phyloP scores from a whole-genome alignment of 2,113 vertebrate genomes.

The Melospiza melodia region DNA sequence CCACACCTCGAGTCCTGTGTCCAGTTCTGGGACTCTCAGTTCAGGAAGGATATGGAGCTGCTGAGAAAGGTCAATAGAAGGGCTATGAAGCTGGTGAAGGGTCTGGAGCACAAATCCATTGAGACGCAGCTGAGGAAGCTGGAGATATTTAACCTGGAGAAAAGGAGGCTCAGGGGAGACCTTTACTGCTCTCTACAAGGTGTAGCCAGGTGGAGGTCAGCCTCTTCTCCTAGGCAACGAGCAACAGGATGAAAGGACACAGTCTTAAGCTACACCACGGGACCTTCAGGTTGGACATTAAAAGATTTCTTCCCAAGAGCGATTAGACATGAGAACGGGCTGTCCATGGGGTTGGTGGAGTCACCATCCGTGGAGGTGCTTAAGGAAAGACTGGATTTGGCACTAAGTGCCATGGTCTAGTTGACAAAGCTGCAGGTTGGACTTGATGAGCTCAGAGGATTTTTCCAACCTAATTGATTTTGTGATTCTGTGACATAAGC shows the following conservation, averaged over 20 bases:
- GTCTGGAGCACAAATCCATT: background rate
- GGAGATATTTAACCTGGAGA: background rate
- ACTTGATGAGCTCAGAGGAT: background rate
- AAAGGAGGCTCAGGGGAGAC: background rate
- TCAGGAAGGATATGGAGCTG: background rate
- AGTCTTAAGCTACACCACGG: background rate
- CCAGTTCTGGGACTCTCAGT: background rate
- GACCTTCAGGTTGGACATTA: background rate
- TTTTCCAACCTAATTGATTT: background rate
- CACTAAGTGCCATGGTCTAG: background rate
- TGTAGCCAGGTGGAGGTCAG: too few species aligned
- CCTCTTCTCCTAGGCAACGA: background rate
- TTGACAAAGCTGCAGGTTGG: background rate
- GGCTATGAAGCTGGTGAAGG: background rate
- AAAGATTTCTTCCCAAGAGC: background rate
- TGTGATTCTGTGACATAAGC: background rate
- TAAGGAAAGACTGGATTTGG: background rate
- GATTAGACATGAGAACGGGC: background rate
- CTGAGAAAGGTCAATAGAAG: background rate
- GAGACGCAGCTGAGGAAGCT: background rate
- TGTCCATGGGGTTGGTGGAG: background rate
- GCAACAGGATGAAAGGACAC: accelerated
- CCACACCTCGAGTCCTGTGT: accelerated
- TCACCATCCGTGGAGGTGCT: accelerated
- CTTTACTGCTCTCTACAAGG: background rate